These are phyloP conservation scores for Decapterus maruadsi DNA, from an alignment of 2,797 vertebrate genomes.

Conservation along the genomic window DNA sequence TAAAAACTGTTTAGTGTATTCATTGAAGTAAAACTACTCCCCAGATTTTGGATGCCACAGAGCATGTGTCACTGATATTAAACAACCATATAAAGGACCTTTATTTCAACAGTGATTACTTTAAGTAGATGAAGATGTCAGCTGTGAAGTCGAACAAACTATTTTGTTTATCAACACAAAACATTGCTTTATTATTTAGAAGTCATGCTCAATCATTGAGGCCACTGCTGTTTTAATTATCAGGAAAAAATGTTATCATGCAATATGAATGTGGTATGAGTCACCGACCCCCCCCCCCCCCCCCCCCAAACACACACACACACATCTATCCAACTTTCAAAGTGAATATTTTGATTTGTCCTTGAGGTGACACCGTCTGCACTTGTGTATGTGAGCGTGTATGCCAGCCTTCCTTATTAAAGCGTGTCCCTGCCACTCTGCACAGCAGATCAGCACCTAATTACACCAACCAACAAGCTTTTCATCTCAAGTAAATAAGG, in stretches of 20 bases:
- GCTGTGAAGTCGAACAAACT: not conserved
- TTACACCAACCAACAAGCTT: constrained; percentile 47
- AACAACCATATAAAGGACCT: not conserved
- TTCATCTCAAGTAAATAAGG: constrained; percentile 54
- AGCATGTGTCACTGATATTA: not conserved
- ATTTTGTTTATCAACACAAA: constrained; percentile 2
- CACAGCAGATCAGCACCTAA: constrained; percentile 49
- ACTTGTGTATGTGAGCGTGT: not conserved
- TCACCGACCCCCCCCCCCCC: not conserved
- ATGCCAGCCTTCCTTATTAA: constrained; percentile 38
- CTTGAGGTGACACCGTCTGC: constrained; percentile 39
- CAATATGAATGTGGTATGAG: constrained; percentile 27
- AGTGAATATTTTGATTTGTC: constrained; percentile 33
- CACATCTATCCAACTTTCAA: constrained; percentile 20
- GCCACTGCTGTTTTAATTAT: constrained; percentile 13
- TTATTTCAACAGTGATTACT: not conserved
- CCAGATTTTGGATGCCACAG: not conserved
- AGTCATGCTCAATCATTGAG: constrained; percentile 5
- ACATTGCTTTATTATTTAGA: not conserved
- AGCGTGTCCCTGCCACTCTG: constrained; percentile 36
- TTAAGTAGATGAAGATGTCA: not conserved
- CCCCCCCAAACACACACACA: no score
- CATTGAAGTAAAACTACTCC: not conserved
- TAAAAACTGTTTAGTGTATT: not conserved
- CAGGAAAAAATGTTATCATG: constrained; percentile 12